A percentile compares a stretch with the other conserved stretches of the same genome.
These are phyloP conservation scores for Aurelia sp. DNA, from an alignment of 30 jellyfish, hydroid and myxozoan genomes.

Conservation along the genomic window DNA sequence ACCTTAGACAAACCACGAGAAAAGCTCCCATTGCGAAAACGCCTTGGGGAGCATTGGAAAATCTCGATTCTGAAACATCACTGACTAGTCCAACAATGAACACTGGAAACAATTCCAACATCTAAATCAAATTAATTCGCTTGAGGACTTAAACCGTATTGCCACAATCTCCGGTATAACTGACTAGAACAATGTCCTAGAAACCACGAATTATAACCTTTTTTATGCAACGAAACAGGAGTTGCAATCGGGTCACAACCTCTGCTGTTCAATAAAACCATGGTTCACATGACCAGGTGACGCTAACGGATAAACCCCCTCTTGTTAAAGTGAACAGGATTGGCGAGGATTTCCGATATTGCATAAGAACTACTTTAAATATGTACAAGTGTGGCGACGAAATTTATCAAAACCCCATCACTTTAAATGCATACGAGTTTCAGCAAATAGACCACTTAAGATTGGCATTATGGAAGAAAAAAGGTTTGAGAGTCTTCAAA, in stretches of 20 bases:
- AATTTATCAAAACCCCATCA: too few species aligned
- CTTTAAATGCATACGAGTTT: too few species aligned
- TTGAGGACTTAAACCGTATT: not conserved
- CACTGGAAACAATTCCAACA: not conserved
- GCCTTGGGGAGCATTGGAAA: constrained; percentile 42
- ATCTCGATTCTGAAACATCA: not conserved
- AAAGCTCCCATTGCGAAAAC: constrained; percentile 5
- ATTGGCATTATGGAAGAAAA: too few species aligned
- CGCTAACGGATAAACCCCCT: constrained; percentile 17
- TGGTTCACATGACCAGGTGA: not conserved
- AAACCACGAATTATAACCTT: constrained; percentile 3
- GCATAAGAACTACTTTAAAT: too few species aligned
- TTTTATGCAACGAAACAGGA: not conserved
- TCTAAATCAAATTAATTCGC: not conserved
- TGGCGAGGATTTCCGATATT: too few species aligned
- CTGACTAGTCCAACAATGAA: not conserved
- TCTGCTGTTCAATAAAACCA: not conserved
- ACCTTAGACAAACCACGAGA: not conserved
- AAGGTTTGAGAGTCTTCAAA: too few species aligned
- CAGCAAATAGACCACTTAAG: too few species aligned
- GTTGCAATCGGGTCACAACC: not conserved
- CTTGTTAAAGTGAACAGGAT: too few species aligned
- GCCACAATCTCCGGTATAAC: constrained; percentile 9
- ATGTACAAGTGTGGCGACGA: too few species aligned
- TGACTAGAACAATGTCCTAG: not conserved